Base-by-base conservation (phyloP, 2,113 vertebrate genomes). In the Nannobrachium achirus region DNA sequence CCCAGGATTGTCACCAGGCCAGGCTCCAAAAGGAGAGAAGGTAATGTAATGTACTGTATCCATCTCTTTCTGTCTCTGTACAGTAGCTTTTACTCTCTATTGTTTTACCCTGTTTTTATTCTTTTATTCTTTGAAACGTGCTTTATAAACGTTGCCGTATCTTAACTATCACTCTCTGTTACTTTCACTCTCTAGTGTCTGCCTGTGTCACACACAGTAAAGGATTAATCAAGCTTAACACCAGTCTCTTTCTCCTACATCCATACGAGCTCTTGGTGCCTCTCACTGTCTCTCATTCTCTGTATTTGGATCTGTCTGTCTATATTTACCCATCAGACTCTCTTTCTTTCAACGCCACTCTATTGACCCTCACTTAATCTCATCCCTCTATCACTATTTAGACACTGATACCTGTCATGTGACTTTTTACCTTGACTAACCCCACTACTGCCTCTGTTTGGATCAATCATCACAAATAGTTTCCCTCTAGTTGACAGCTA, bases 1-100 rank as follows among this genome's bases (percentile, higher is more conserved):
- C 75, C 93, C 97, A 6, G 98, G 97, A 62, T 83, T 94, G 53
- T 98, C 96, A 41, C 97, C 96, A 67, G 95, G 92, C 50, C 94
- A 94, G 82, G 94, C 95, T 62, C 81, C 90, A 73, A 49, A 63
- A 81, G 98, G 98, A 87, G 90, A 93, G 79, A 95, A 95, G 95
- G 98, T 98, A 94, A 89, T 57, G 41, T 48, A 67, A 33, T 33
- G 25, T 33, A 33, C 20, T 25, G 20, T 25, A 2, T 25, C 20
- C 20, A 33, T 33, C 25, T 45, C 40, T 60, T 5, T 45, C 15
- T 41, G 25, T 41, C 25, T 40, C 13, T 16, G 25, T n/a, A n/a
- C n/a, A n/a, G n/a, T 33, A 33, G 25, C n/a, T 53, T 40, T 10
- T 52, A 11, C 49, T 19, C 19, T 25, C 38, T 14, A 19, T n/a